Base-by-base conservation (phyloP, 1,140 invertebrate species). In the Calycopis cecrops region DNA sequence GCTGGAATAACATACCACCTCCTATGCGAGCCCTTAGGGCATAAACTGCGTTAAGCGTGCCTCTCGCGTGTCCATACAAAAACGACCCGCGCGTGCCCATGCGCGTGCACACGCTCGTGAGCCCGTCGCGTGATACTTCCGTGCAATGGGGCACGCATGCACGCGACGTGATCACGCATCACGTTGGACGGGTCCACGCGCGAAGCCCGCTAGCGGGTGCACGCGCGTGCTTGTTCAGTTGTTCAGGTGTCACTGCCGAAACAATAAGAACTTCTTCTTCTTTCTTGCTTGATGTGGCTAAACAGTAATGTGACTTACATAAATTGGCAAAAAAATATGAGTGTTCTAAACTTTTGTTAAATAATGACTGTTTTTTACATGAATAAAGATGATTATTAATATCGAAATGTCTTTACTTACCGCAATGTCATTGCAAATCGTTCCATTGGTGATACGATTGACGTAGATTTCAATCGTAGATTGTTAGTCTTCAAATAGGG, bases 401-500 rank as follows among this genome's bases (percentile, higher is more conserved):
- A 52, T 52, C 51, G 52, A 54, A 54, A 49, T 50, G 52, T 60
- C 35, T 61, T 62, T 54, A 62, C 60, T 62, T 62, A 57, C 51
- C 60, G 60, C 55, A 62, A 54, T 62, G 60, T 62, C 37, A 61
- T 57, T 61, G 59, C 55, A 48, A 57, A 49, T 49, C 59, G 44
- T 57, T 61, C 59, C 55, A 61, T 61, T 58, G 56, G 50, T 58
- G 56, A 58, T 58, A 58, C 42, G 56, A 58, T 48, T 58, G 56
- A 52, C 50, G 44, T 52, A 57, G 59, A 57, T 61, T 54, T 61
- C 44, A 61, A 49, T 61, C 44, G 35, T 57, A 57, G 50, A 61
- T 61, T 61, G 55, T 61, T 57, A 49, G 44, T 54, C 55, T 61
- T 61, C 55, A 61, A 61, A 57, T 61, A 61, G 44, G 59, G 59